phyloP scores from a whole-genome alignment of 2,797 vertebrate species.

The Pteropus rufus region DNA sequence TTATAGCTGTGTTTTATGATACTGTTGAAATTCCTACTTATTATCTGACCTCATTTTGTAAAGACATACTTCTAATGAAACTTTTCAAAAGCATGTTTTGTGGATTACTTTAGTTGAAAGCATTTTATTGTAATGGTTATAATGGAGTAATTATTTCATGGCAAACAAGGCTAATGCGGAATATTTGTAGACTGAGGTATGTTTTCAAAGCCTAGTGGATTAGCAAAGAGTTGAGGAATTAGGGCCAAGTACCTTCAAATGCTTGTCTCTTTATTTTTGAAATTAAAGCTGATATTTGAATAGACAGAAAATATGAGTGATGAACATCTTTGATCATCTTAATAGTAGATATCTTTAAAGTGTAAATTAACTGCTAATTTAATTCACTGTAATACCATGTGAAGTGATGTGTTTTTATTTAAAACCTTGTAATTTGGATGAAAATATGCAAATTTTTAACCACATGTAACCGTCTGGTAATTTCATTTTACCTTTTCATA shows the following conservation, averaged over 20 bases:
- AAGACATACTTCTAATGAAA: constrained; percentile 21
- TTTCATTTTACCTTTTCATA: constrained; percentile 45
- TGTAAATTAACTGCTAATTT: constrained; percentile 72
- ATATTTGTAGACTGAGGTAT: constrained; percentile 50
- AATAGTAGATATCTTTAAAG: constrained; percentile 66
- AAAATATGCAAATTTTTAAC: constrained; percentile 61
- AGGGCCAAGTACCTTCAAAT: constrained; percentile 62
- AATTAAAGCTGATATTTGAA: constrained; percentile 57
- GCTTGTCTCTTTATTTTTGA: constrained; percentile 51
- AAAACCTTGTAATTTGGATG: constrained; percentile 60
- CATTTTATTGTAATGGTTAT: constrained; percentile 53
- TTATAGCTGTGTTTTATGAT: background rate
- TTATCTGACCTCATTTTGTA: constrained; percentile 35
- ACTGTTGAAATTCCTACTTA: constrained; percentile 8
- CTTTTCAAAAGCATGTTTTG: constrained; percentile 37
- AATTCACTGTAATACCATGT: constrained; percentile 69
- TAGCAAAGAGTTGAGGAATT: constrained; percentile 70
- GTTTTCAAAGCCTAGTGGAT: constrained; percentile 62
- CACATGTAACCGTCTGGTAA: constrained; percentile 28
- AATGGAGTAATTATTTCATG: constrained; percentile 54
- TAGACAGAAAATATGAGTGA: constrained; percentile 47
- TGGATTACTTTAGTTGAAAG: constrained; percentile 46
- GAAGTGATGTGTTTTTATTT: constrained; percentile 64
- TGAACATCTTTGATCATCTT: constrained; percentile 74
- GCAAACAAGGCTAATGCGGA: constrained; percentile 55